Evolutionary conservation across 2,113 vertebrate genomes (phyloP), one percentile per base, ranked within the genome.

Genomic region (Bettongia penicillata): DNA sequence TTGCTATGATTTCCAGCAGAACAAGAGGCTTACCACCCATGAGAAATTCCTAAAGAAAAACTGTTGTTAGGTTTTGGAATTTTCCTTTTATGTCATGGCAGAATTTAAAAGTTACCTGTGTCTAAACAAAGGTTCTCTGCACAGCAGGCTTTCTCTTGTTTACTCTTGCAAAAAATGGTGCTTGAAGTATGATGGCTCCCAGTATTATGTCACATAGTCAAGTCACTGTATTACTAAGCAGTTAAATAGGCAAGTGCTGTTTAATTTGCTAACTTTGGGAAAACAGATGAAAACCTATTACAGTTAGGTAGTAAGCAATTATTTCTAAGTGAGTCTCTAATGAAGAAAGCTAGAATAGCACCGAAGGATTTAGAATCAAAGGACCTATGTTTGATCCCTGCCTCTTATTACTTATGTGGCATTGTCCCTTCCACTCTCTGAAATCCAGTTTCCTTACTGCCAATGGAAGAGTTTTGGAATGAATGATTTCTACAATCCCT

Each of bases 211-310:
- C 92, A 96, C 94, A 94, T 50, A 93, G 93, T 89, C 94, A 96
- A 98, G 95, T 53, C 89, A 94, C 84, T 61, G 31, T 7, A 95
- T 97, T 92, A 94, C 23, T 91, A 96, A 94, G 95, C 26, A 93
- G 24, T 94, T 92, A 49, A 93, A 50, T 55, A 92, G 84, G 57
- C 61, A 93, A 91, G 19, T 47, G 37, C 16, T 51, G 43, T 91
- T 53, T 93, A 92, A 95, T 28, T 92, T 51, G 47, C 89, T 92
- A 91, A 95, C 51, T 95, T 3, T 48, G 95, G 90, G 57, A 96
- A 95, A 96, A 94, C 49, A 91, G 93, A 77, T 28, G 49, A 89
- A 93, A 51, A 93, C 51, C 14, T 90, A 11, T 93, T 95, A 95
- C 6, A 93, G 49, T 94, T 97, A 93, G 23, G 19, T 57, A 91